Percentiles rank a stretch among this genome's conserved stretches.
These are phyloP conservation scores for Drosophila multiciliata DNA, from an alignment of 2,888 invertebrate species.

Conservation along the genomic window DNA sequence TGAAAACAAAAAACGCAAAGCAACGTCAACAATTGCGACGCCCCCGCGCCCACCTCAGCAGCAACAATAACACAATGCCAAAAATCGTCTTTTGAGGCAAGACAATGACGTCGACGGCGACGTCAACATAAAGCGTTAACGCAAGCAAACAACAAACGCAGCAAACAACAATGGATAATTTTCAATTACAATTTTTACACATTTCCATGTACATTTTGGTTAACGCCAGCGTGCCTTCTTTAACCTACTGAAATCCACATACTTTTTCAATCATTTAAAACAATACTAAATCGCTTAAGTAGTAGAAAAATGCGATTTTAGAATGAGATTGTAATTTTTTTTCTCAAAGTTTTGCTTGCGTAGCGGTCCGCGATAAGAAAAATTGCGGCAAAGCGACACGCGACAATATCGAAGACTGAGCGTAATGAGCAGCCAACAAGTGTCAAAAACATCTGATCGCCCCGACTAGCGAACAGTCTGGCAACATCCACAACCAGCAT, in stretches of 20 bases:
- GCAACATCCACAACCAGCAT: constrained; percentile 24
- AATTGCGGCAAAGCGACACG: constrained; percentile 55
- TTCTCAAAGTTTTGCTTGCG: constrained; percentile 46
- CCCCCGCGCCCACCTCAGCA: constrained; percentile 41
- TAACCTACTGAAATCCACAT: constrained; percentile 22
- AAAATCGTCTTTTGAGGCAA: constrained; percentile 56
- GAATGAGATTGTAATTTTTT: constrained; percentile 21
- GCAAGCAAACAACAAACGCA: constrained; percentile 55
- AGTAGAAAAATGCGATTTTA: constrained; percentile 47
- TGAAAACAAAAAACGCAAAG: constrained; percentile 30
- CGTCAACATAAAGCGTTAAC: constrained; percentile 34
- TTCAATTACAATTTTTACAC: constrained; percentile 57
- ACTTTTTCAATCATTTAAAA: constrained; percentile 46
- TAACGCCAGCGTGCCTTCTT: constrained; percentile 16
- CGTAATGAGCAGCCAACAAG: constrained; percentile 58
- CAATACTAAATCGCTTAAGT: constrained; percentile 42
- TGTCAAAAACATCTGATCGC: constrained; percentile 74
- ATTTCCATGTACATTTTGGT: constrained; percentile 48
- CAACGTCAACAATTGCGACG: constrained; percentile 47
- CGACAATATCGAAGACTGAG: constrained; percentile 58
- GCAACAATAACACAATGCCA: constrained; percentile 31
- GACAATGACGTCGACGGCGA: constrained; percentile 28
- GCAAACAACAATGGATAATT: constrained; percentile 56
- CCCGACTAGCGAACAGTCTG: constrained; percentile 24
- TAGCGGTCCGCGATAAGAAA: constrained; percentile 53